phyloP scores from a whole-genome alignment of 2,797 vertebrate species.

The Spinus pinus region DNA sequence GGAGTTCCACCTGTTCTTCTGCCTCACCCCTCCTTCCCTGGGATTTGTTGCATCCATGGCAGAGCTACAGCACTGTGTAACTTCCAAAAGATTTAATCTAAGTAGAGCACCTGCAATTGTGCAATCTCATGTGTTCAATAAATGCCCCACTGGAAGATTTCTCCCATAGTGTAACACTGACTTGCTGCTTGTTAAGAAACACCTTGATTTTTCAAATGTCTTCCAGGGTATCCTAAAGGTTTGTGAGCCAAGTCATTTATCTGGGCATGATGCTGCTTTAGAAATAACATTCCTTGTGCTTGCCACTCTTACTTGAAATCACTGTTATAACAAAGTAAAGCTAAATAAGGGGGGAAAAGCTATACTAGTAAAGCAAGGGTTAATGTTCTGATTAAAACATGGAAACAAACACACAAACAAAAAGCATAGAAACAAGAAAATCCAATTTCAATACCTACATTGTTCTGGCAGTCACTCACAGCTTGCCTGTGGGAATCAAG shows the following conservation, averaged over 20 bases:
- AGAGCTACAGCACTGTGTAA: not conserved
- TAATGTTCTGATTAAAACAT: not conserved
- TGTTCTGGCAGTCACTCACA: not conserved
- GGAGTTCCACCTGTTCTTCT: not conserved
- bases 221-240: not conserved
- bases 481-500: not conserved
- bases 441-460: not conserved
- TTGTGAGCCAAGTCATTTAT: not conserved
- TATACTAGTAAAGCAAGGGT: not conserved
- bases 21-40: not conserved
- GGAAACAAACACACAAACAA: not conserved
- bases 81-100: not conserved
- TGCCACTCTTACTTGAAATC: not conserved
- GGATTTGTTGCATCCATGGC: rapidly evolving
- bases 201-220: not conserved
- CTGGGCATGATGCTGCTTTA: not conserved
- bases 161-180: not conserved
- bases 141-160: not conserved
- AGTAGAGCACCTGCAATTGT: not conserved
- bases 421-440: not conserved
- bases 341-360: not conserved
- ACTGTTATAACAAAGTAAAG: not conserved
- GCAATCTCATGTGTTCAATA: not conserved
- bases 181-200: not conserved
- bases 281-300: not conserved